Base-by-base conservation (phyloP, 1,140 invertebrate genomes). In the Lucilia sericata region DNA sequence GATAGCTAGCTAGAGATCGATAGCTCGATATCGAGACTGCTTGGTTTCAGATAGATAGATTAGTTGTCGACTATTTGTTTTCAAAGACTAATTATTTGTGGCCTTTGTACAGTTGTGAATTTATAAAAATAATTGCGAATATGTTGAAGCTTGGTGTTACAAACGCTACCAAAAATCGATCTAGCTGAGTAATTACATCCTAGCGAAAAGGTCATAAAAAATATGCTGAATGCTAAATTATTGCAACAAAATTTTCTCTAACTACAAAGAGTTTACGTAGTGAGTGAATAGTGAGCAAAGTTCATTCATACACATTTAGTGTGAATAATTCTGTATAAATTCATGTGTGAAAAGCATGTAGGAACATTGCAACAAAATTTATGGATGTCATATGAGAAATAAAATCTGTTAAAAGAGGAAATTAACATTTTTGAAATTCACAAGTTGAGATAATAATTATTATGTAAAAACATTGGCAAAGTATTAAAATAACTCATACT, bases 351-450 rank as follows among this genome's bases (percentile, higher is more conserved):
- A 55, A 55, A 8, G 42, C 5, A 42, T 12, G 12, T 30, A 2
- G 1, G 25, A 30, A 30, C 25, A 55, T 13, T 55, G 51, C 51
- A 55, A 30, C 25, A 30, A 30, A 30, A 30, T n/a, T 17, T n/a
- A 17, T 55, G 51, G 17, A 55, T 13, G 12, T 21, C 9, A 21
- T 70, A 19, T 70, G 65, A 70, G 19, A 70, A 70, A 21, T 9
- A 21, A 70, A 70, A 21, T 70, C 12, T 60, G 55, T 70, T 70
- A 70, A 25, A 19, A 21, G 7, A 21, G 21, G n/a, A 70, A 19
- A 21, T 25, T 70, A 70, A 70, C 65, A 70, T 70, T 70, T 19
- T 21, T 70, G 65, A 19, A 25, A 70, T 70, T 70, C n/a, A 70
- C 9, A 21, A 70, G 5, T 21, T 19, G 21, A 70, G 19, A 70